Percentiles rank a stretch among this genome's conserved stretches.
Evolutionary conservation across 2,113 vertebrate genomes (phyloP).

Genomic region (Oreochromis tanganicae): DNA sequence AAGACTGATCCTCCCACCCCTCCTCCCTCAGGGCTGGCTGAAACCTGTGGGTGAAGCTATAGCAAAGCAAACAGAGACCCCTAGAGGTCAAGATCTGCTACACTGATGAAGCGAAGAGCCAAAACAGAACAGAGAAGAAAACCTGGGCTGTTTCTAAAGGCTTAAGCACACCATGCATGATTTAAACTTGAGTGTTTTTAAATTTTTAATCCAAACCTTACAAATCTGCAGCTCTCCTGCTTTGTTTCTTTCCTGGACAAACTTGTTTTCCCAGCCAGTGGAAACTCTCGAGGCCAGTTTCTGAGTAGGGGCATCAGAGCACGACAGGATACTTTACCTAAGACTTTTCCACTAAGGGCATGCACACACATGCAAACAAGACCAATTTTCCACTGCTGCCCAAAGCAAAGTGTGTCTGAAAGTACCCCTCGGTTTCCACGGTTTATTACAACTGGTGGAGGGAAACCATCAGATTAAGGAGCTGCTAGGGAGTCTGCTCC

Average conservation of each 20-base stretch:
- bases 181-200: neutral
- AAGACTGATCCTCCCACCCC: neutral
- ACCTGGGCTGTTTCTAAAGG: neutral
- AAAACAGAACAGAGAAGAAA: neutral
- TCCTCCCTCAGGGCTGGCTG: neutral
- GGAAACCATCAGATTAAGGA: neutral
- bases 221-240: neutral
- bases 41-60: neutral
- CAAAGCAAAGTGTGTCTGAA: neutral
- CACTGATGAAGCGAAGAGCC: neutral
- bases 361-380: neutral
- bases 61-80: conserved; percentile 39
- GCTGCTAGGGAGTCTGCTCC: neutral
- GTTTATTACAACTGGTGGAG: neutral
- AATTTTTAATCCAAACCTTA: neutral
- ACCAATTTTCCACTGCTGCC: neutral
- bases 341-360: conserved; percentile 24
- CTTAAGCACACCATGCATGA: neutral
- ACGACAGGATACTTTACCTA: neutral
- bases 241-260: neutral
- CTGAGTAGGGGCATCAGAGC: neutral
- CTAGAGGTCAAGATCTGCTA: conserved; percentile 29
- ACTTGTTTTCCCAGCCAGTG: neutral
- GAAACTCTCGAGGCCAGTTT: conserved; percentile 26
- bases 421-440: neutral